Evolutionary conservation across 2,888 invertebrate species (phyloP), one percentile per base, ranked within the genome.

Genomic region (Crepidodera aurea): DNA sequence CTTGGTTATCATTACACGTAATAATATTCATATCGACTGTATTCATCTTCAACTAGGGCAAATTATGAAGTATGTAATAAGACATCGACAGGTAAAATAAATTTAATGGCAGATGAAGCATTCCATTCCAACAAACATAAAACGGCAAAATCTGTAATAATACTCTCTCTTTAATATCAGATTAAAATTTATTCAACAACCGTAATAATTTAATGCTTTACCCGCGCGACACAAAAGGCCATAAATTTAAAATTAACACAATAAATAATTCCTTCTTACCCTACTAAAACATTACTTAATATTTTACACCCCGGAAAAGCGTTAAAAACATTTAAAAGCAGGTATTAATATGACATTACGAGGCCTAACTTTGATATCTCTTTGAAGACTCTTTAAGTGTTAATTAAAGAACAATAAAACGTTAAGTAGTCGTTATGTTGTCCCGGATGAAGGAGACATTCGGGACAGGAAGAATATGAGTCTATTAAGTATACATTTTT

Each of bases 331-430:
- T 39, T 40, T 55, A 44, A 40, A 16, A 55, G 44, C 19, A 18
- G 44, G 29, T 19, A 55, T 44, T 16, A 54, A 13, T 22, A 27
- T 40, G 15, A 40, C 16, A 25, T n/a, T 32, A 29, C 29, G 27
- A 44, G 44, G 48, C 37, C 39, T 25, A 59, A 51, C 40, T 19
- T 27, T 51, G 42, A 51, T 51, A 34, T 22, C 44, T 51, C 37
- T 40, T 42, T 42, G 22, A 60, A 13, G 15, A 16, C 22, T 19
- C 39, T 55, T 60, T 54, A 54, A 54, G 10, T 60, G 39, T 54
- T 53, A 40, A 48, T 50, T 55, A 48, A 37, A 40, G 27, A 34
- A 40, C 60, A 51, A 50, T 60, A 32, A 60, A 42, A 48, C 22
- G 13, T 51, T 37, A 55, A 32, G 16, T 54, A 44, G 44, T n/a